phyloP scores from a whole-genome alignment of 2,888 invertebrate genomes.

The Notodonta ziczac region DNA sequence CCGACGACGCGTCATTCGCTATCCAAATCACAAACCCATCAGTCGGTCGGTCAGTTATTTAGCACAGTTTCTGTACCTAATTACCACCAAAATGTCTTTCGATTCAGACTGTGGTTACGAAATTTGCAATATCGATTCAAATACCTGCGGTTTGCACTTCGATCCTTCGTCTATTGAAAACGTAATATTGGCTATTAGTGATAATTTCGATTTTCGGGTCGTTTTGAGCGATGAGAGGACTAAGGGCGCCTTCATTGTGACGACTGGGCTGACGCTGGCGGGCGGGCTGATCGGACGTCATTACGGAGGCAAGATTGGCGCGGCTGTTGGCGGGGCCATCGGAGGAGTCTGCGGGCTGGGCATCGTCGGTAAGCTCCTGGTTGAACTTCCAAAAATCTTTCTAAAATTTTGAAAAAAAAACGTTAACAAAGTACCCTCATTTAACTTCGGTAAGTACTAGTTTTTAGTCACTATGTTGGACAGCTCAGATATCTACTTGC shows the following conservation, averaged over 20 bases:
- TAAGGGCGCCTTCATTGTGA: constrained; percentile 59
- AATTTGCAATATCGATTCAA: constrained; percentile 43
- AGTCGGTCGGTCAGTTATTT: not conserved
- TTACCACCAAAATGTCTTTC: constrained; percentile 34
- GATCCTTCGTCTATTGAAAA: constrained; percentile 63
- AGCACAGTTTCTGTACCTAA: constrained; percentile 8
- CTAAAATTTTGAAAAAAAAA: not conserved
- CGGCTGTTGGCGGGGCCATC: constrained; percentile 68
- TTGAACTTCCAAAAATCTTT: too few species aligned
- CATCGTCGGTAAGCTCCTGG: constrained; percentile 58
- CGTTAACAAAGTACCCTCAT: not conserved
- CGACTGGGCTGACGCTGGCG: constrained; percentile 67
- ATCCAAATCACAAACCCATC: not conserved
- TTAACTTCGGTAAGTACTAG: not conserved
- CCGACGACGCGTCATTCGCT: not conserved
- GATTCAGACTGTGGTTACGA: constrained; percentile 54
- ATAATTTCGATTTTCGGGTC: constrained; percentile 71
- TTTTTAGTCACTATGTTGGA: too few species aligned
- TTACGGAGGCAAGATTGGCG: constrained; percentile 72
- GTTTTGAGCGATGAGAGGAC: constrained; percentile 54
- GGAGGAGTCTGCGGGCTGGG: constrained; percentile 76
- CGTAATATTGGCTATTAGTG: constrained; percentile 64
- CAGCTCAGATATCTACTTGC: too few species aligned
- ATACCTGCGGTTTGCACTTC: constrained; percentile 55
- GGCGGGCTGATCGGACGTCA: constrained; percentile 71